phyloP scores from a whole-genome alignment of 2,888 invertebrate genomes.

The Thymelicus acteon region DNA sequence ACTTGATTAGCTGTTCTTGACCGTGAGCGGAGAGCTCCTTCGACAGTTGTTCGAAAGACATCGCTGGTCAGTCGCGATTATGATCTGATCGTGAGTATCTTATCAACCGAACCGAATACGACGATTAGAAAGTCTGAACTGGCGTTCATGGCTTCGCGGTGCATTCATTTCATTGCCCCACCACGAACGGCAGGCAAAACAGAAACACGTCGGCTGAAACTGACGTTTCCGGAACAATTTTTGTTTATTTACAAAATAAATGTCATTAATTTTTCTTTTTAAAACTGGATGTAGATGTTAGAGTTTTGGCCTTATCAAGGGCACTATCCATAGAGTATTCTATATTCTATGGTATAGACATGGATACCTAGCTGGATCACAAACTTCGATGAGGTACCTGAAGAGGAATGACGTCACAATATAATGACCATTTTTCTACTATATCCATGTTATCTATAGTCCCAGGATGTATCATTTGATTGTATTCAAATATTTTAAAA shows the following conservation, averaged over 20 bases:
- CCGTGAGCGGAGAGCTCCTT: slow-evolving; percentile 85
- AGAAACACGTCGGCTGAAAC: slow-evolving; percentile 67
- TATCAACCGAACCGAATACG: slow-evolving; percentile 60
- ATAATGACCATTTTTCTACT: too few relatives aligned
- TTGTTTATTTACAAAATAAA: slow-evolving; percentile 51
- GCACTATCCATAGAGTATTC: too few relatives aligned
- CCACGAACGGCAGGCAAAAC: slow-evolving; percentile 55
- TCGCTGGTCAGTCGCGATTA: slow-evolving; percentile 49
- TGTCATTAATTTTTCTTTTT: slow-evolving; percentile 2
- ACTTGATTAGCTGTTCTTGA: slow-evolving; percentile 93
- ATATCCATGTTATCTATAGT: too few relatives aligned
- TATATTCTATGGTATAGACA: too few relatives aligned
- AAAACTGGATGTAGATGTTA: not conserved
- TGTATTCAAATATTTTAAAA: too few relatives aligned
- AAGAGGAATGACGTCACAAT: too few relatives aligned
- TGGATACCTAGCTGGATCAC: too few relatives aligned
- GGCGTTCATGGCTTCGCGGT: slow-evolving; percentile 42
- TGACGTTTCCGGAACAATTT: slow-evolving; percentile 51
- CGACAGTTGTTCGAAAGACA: slow-evolving; percentile 83
- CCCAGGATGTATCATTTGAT: too few relatives aligned
- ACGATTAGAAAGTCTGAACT: slow-evolving; percentile 81
- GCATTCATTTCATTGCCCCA: slow-evolving; percentile 59
- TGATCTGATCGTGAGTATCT: slow-evolving; percentile 42
- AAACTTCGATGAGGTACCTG: too few relatives aligned
- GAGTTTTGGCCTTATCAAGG: not conserved